A percentile compares a stretch with the other conserved stretches of the same genome.
Conservation (phyloP, 2,797 vertebrate species). For the Micromesistius poutassou region DNA sequence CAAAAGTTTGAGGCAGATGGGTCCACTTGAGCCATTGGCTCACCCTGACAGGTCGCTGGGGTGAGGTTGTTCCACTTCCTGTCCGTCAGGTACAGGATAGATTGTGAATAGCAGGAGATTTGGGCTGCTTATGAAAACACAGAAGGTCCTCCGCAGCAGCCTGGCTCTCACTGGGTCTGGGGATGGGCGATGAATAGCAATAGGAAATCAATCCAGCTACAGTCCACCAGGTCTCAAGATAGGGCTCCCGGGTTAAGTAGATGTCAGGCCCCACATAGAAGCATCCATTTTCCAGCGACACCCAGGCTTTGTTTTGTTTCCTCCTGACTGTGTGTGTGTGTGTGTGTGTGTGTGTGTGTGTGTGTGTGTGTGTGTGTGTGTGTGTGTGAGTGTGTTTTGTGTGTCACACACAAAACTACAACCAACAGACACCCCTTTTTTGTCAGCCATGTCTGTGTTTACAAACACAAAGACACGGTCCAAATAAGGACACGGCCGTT, state of each 20-base stretch:
- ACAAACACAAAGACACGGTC: constrained; percentile 63
- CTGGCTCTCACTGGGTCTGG: background rate
- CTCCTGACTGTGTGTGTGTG: background rate
- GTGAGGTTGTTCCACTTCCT: background rate
- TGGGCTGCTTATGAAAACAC: too few species aligned
- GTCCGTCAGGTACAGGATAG: constrained; percentile 13
- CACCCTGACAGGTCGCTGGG: background rate
- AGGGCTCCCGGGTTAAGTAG: background rate
- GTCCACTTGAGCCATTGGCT: too few species aligned
- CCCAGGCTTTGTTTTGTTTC: background rate
- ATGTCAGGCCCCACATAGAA: constrained; percentile 2
- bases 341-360: constrained; percentile 1
- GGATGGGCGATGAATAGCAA: background rate
- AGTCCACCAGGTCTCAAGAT: background rate
- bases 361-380: constrained; percentile 7
- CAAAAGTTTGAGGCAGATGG: background rate
- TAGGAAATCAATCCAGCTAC: too few species aligned
- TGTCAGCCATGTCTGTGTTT: constrained; percentile 50
- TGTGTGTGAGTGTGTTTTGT: constrained; percentile 4
- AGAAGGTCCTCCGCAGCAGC: background rate
- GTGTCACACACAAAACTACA: background rate
- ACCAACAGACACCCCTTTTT: constrained; percentile 5
- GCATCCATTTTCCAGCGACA: background rate
- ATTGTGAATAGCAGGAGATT: too few species aligned
- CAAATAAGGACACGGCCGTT: constrained; percentile 46